Percentiles rank a stretch among this genome's conserved stretches.
Evolutionary conservation across 2,113 vertebrate species (phyloP).

Genomic region (Eonycteris spelaea): DNA sequence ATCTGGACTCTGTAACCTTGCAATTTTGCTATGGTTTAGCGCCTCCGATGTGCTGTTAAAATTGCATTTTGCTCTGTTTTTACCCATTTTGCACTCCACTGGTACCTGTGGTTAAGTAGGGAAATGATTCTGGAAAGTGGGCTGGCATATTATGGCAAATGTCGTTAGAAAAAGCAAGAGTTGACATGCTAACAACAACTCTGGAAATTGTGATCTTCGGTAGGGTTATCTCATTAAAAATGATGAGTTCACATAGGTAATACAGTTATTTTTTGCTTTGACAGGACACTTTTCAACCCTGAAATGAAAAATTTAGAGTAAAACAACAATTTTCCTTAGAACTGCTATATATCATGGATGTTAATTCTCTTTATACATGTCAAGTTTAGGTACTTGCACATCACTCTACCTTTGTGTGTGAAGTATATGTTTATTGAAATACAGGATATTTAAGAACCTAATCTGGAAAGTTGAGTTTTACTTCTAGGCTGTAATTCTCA

Average conservation of each 20-base stretch:
- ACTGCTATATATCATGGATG: not conserved
- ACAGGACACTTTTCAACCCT: not conserved
- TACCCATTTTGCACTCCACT: not conserved
- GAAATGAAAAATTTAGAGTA: constrained; percentile 27
- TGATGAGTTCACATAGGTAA: not conserved
- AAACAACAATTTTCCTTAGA: constrained; percentile 23
- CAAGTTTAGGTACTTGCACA: not conserved
- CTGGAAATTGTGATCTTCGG: not conserved
- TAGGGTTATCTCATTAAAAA: not conserved
- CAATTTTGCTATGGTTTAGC: not conserved
- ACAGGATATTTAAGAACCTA: constrained; percentile 25
- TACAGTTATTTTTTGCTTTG: not conserved
- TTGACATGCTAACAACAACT: not conserved
- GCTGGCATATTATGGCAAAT: not conserved
- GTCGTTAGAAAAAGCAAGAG: not conserved
- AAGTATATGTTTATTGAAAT: not conserved
- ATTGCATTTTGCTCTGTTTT: not conserved
- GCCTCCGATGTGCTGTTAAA: not conserved
- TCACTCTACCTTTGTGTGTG: not conserved
- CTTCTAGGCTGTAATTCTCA: not conserved
- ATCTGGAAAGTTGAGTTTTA: rapidly evolving
- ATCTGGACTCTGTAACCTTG: not conserved
- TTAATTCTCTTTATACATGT: not conserved
- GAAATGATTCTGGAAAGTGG: not conserved
- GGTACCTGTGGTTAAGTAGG: not conserved